phyloP scores from a whole-genome alignment of 2,888 invertebrate species.

The Lepidochrysops patricia region DNA sequence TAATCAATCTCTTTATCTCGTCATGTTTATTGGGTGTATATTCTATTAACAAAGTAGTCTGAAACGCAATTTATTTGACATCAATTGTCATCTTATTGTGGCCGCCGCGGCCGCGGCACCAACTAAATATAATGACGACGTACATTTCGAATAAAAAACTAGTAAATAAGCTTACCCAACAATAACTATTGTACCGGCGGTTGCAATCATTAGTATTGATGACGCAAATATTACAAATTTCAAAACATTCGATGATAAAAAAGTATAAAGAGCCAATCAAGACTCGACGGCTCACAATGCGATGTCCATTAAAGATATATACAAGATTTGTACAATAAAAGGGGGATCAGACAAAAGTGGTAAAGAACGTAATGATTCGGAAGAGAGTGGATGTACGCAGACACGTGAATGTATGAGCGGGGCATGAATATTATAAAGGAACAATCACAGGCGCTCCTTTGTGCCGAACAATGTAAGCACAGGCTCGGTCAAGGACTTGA shows the following conservation, averaged over 20 bases:
- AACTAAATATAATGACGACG: constrained; percentile 71
- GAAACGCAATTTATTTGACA: constrained; percentile 33
- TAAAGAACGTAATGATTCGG: constrained; percentile 70
- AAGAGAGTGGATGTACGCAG: constrained; percentile 58
- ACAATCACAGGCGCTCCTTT: constrained; percentile 65
- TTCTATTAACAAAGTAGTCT: constrained; percentile 28
- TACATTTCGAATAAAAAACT: constrained; percentile 48
- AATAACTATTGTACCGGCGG: constrained; percentile 65
- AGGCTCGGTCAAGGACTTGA: constrained; percentile 66
- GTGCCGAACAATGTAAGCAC: constrained; percentile 47
- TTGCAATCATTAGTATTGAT: constrained; percentile 72
- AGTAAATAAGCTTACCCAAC: constrained; percentile 50
- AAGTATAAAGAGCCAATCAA: constrained; percentile 63
- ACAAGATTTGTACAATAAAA: constrained; percentile 60
- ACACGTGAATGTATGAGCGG: constrained; percentile 61
- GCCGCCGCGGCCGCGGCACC: constrained; percentile 43
- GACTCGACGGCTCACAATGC: constrained; percentile 39
- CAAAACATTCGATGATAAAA: constrained; percentile 52
- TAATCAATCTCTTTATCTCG: constrained; percentile 24
- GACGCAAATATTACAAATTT: constrained; percentile 63
- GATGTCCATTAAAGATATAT: constrained; percentile 43
- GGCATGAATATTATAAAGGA: constrained; percentile 67
- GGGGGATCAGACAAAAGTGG: constrained; percentile 54
- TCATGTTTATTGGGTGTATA: constrained; percentile 31
- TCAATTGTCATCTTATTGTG: constrained; percentile 52